These are phyloP conservation scores for Drosophila mauritiana DNA, from an alignment of 1,140 invertebrate genomes.

Conservation along the genomic window DNA sequence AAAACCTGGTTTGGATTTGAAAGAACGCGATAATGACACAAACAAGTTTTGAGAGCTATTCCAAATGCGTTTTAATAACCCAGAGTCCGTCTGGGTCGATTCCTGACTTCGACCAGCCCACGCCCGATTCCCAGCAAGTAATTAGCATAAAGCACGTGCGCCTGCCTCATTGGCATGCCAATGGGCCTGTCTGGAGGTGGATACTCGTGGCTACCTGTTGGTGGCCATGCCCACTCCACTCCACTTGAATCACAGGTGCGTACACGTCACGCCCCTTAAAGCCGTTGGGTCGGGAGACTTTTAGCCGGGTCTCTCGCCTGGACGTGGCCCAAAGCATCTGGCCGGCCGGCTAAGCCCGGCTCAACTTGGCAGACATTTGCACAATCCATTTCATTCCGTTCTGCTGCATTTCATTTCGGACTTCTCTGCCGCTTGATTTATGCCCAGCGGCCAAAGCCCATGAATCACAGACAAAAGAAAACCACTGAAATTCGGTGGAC, in stretches of 20 bases:
- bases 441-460: conserved; percentile 48
- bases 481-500: conserved; percentile 12
- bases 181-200: conserved; percentile 20
- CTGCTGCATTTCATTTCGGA: conserved; percentile 58
- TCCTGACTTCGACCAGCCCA: conserved; percentile 41
- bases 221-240: conserved; percentile 30
- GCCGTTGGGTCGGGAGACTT: background rate
- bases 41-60: conserved; percentile 42
- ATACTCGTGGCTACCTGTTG: conserved; percentile 60
- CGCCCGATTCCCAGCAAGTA: conserved; percentile 71
- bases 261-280: conserved; percentile 52
- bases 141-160: conserved; percentile 82
- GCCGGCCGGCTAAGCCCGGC: conserved; percentile 31
- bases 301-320: conserved; percentile 20
- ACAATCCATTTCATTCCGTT: conserved; percentile 68
- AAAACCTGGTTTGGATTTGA: conserved; percentile 2
- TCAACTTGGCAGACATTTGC: conserved; percentile 54
- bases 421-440: conserved; percentile 57
- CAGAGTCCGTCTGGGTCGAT: conserved; percentile 3
- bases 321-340: conserved; percentile 42
- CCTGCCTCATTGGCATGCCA: conserved; percentile 70
- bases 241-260: conserved; percentile 63
- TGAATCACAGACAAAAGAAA: conserved; percentile 53
- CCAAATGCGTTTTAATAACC: conserved; percentile 42
- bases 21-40: conserved; percentile 28